These are phyloP conservation scores for Plotosus lineatus DNA, from an alignment of 2,113 vertebrate species.

Conservation along the genomic window DNA sequence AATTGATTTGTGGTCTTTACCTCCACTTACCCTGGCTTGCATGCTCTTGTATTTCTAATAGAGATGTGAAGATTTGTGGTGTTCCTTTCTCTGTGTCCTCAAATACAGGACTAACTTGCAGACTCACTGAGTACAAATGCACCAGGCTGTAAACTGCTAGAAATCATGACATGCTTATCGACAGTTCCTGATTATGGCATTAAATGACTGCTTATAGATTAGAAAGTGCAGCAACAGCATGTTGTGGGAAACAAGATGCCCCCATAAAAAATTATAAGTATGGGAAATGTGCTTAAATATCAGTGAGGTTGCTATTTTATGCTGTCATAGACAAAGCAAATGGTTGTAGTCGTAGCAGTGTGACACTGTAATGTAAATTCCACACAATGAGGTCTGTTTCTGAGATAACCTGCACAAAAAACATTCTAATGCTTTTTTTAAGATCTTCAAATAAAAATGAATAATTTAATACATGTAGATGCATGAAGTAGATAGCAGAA, in stretches of 20 bases:
- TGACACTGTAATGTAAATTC: not conserved
- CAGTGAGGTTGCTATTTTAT: not conserved
- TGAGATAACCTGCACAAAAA: not conserved
- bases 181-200: not conserved
- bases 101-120: not conserved
- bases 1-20: constrained; percentile 36
- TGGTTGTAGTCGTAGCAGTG: not conserved
- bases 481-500: not conserved
- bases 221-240: not conserved
- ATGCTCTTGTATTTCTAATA: not conserved
- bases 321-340: not conserved
- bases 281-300: not conserved
- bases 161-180: not conserved
- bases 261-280: not conserved
- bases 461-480: not conserved
- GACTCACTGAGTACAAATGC: not conserved
- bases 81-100: not conserved
- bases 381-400: not conserved
- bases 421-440: not conserved
- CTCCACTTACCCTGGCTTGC: not conserved
- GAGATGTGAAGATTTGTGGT: not conserved
- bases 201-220: not conserved
- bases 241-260: not conserved
- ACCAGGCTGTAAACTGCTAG: not conserved
- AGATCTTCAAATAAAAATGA: not conserved